Percentiles rank a stretch among this genome's conserved stretches.
phyloP scores from a whole-genome alignment of 1,140 invertebrate species.

The Drosophila takahashii region DNA sequence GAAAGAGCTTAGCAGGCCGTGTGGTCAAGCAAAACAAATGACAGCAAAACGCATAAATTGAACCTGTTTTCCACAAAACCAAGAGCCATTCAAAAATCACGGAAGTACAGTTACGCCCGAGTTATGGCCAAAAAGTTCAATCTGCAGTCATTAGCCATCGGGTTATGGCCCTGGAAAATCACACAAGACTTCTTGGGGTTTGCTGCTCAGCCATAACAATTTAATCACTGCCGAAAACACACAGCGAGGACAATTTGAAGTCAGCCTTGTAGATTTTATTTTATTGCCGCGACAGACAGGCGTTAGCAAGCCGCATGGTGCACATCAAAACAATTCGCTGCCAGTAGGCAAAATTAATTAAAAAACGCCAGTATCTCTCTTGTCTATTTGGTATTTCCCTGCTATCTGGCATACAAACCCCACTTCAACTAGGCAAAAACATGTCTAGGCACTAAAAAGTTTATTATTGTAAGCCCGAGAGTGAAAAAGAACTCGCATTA shows the following conservation, averaged over 20 bases:
- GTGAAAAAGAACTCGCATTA: slow-evolving; percentile 74
- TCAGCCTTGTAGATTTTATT: slow-evolving; percentile 65
- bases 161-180: slow-evolving; percentile 12
- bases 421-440: slow-evolving; percentile 65
- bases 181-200: not conserved
- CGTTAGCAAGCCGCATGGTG: slow-evolving; percentile 45
- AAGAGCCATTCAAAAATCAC: slow-evolving; percentile 33
- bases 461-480: slow-evolving; percentile 66
- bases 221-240: slow-evolving; percentile 66
- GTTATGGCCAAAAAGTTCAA: slow-evolving; percentile 23
- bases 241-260: slow-evolving; percentile 55
- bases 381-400: too few relatives aligned
- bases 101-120: slow-evolving; percentile 21
- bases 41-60: slow-evolving; percentile 59
- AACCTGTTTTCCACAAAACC: slow-evolving; percentile 7
- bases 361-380: slow-evolving; percentile 49
- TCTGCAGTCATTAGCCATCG: slow-evolving; percentile 38
- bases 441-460: slow-evolving; percentile 82
- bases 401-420: not conserved
- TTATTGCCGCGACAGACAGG: slow-evolving; percentile 58
- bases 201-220: slow-evolving; percentile 63
- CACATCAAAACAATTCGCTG: slow-evolving; percentile 52
- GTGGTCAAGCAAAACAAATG: slow-evolving; percentile 67
- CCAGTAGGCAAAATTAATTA: slow-evolving; percentile 77
- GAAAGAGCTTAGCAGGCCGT: slow-evolving; percentile 53